These are phyloP conservation scores for Drosophila subsilvestris DNA, from an alignment of 2,888 invertebrate species.

Conservation along the genomic window DNA sequence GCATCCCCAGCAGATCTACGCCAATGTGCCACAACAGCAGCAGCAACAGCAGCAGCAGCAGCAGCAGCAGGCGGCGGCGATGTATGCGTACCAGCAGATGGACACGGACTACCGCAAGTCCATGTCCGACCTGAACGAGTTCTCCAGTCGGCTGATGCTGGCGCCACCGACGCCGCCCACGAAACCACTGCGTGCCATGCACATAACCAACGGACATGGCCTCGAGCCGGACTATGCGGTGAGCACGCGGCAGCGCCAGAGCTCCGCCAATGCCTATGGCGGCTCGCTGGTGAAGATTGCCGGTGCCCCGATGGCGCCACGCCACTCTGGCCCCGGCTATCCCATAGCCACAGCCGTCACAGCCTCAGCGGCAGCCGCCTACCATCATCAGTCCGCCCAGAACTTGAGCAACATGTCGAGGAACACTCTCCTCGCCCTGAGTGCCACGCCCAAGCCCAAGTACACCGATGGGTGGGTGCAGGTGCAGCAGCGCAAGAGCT, in stretches of 20 bases:
- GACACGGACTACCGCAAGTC: slow-evolving; percentile 86
- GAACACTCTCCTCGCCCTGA: slow-evolving; percentile 88
- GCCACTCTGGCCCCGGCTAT: slow-evolving; percentile 37
- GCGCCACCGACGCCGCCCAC: slow-evolving; percentile 85
- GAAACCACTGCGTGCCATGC: slow-evolving; percentile 85
- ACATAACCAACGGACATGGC: slow-evolving; percentile 59
- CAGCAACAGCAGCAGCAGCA: slow-evolving; percentile 72
- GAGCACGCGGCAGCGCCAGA: slow-evolving; percentile 61
- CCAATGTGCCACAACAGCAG: slow-evolving; percentile 71
- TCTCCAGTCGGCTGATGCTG: slow-evolving; percentile 79
- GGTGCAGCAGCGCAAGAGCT: slow-evolving; percentile 80
- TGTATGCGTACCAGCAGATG: slow-evolving; percentile 76
- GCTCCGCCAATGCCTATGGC: slow-evolving; percentile 56
- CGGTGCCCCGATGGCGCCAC: slow-evolving; percentile 52
- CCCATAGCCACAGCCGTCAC: slow-evolving; percentile 16
- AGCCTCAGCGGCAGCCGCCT: slow-evolving; percentile 55
- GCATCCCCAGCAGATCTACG: slow-evolving; percentile 59
- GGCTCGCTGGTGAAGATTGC: slow-evolving; percentile 82
- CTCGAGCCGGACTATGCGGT: slow-evolving; percentile 63
- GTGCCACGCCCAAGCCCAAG: slow-evolving; percentile 91
- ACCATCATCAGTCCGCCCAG: slow-evolving; percentile 79
- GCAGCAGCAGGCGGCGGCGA: slow-evolving; percentile 50
- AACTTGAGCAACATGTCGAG: slow-evolving; percentile 87
- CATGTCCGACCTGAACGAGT: slow-evolving; percentile 86
- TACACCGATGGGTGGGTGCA: slow-evolving; percentile 86